phyloP scores from a whole-genome alignment of 1,140 invertebrate species.

The Atta colombica region DNA sequence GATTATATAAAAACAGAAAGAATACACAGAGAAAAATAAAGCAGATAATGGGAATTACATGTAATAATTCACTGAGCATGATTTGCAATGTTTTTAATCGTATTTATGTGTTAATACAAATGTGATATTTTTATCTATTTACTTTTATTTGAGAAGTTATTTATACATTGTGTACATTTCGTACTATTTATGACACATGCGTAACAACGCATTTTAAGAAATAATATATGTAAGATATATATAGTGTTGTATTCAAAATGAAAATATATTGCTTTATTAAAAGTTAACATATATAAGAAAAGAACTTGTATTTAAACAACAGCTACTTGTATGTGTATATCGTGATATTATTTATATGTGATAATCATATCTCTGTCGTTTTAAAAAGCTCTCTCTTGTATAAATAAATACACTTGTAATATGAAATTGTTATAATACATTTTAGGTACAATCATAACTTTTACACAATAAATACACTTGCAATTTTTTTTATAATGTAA shows the following conservation, averaged over 20 bases:
- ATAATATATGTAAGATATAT: slow-evolving; percentile 26
- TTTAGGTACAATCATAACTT: slow-evolving; percentile 31
- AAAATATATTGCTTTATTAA: slow-evolving; percentile 45
- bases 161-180: neutral
- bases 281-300: slow-evolving; percentile 15
- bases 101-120: slow-evolving; percentile 14
- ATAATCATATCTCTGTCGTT: slow-evolving; percentile 47
- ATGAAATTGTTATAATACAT: slow-evolving; percentile 43
- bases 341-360: slow-evolving; percentile 58
- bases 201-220: slow-evolving; percentile 22
- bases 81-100: slow-evolving; percentile 12
- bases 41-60: slow-evolving; percentile 20
- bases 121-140: slow-evolving; percentile 24
- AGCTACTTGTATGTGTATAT: slow-evolving; percentile 38
- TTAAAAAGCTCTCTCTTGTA: slow-evolving; percentile 31
- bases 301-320: slow-evolving; percentile 44
- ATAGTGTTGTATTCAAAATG: slow-evolving; percentile 27
- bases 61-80: slow-evolving; percentile 28
- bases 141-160: slow-evolving; percentile 1
- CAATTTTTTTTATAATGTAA: slow-evolving; percentile 52
- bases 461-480: slow-evolving; percentile 35
- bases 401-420: slow-evolving; percentile 61
- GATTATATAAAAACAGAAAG: slow-evolving; percentile 36
- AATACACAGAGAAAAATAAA: neutral
- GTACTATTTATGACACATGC: neutral